These are phyloP conservation scores for Calephelis perditalis DNA, from an alignment of 2,888 invertebrate species.

Conservation along the genomic window DNA sequence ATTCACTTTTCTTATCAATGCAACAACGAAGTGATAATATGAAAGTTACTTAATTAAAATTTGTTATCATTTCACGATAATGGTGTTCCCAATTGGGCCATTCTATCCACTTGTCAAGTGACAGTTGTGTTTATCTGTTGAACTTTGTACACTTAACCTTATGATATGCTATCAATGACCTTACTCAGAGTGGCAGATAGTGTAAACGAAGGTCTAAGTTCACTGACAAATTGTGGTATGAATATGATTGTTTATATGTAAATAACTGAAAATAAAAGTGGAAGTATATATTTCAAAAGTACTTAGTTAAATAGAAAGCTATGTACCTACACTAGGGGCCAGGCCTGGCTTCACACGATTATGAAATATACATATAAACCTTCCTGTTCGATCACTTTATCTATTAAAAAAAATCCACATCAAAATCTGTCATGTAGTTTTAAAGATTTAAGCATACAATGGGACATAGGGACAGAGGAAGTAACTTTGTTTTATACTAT, in stretches of 20 bases:
- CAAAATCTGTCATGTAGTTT: too few species aligned
- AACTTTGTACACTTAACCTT: slow-evolving; percentile 12
- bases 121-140: slow-evolving; percentile 13
- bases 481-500: too few species aligned
- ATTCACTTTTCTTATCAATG: slow-evolving; percentile 1
- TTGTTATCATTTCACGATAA: neutral
- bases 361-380: too few species aligned
- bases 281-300: too few species aligned
- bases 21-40: neutral
- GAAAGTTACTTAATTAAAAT: neutral
- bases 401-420: too few species aligned
- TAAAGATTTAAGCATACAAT: too few species aligned
- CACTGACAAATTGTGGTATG: slow-evolving; percentile 13
- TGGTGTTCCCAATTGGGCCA: neutral
- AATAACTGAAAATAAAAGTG: neutral
- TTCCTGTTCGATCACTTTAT: too few species aligned
- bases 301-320: too few species aligned
- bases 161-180: slow-evolving; percentile 14
- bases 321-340: too few species aligned
- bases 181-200: slow-evolving; percentile 8
- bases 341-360: too few species aligned
- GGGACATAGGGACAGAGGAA: too few species aligned
- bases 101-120: neutral
- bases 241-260: neutral
- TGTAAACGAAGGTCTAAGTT: slow-evolving; percentile 14